Conservation (phyloP, 2,888 invertebrate genomes). For the Arctia plantaginis region DNA sequence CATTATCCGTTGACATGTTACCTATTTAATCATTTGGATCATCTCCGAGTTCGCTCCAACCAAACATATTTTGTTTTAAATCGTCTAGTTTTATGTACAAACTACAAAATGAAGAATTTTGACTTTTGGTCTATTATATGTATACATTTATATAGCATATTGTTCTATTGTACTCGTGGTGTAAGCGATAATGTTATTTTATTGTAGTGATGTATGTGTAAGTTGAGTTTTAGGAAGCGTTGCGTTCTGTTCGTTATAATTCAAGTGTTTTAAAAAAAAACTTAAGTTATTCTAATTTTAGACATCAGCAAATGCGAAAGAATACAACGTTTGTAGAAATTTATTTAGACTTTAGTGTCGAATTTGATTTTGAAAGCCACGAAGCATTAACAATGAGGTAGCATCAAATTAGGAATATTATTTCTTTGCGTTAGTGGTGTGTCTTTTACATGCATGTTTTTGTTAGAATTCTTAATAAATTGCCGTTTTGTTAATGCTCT, state of each 20-base stretch:
- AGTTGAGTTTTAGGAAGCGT: neutral
- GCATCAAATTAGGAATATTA: neutral
- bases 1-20: neutral
- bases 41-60: neutral
- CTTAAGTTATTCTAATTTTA: neutral
- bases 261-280: neutral
- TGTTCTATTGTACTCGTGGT: neutral
- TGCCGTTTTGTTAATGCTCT: neutral
- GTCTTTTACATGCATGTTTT: neutral
- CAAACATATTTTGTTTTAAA: neutral
- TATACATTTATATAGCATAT: neutral
- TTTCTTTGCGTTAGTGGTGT: neutral
- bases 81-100: neutral
- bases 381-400: neutral
- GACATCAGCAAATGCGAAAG: neutral
- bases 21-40: neutral
- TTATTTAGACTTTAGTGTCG: neutral
- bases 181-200: neutral
- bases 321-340: neutral
- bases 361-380: neutral
- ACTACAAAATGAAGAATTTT: neutral
- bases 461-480: neutral
- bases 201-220: neutral
- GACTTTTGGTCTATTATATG: neutral
- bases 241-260: neutral